Percentiles rank a stretch among this genome's conserved stretches.
These are phyloP conservation scores for Meandrina meandrites DNA, from an alignment of 92 coral and sea anemone species.

Conservation along the genomic window DNA sequence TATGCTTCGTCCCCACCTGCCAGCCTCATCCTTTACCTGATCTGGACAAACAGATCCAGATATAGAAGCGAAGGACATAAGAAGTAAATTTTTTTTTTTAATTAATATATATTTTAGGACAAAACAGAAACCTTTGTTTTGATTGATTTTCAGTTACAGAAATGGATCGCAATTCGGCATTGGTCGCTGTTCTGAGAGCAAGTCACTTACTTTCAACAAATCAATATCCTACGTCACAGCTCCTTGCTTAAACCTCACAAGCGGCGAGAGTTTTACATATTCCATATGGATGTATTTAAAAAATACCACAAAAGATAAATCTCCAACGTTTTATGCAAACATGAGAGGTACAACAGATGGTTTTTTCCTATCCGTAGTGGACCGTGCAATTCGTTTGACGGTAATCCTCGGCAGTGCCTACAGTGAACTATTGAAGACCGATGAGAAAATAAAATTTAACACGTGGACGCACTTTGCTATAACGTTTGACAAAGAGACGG, in stretches of 20 bases:
- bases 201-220: background rate
- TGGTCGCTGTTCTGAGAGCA: constrained; percentile 1
- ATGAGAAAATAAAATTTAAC: background rate
- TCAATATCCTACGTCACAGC: background rate
- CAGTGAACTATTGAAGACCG: background rate
- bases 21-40: too few relatives aligned
- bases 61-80: too few relatives aligned
- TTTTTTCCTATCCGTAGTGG: background rate
- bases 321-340: background rate
- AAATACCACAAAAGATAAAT: background rate
- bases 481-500: background rate
- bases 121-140: background rate
- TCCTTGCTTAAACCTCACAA: background rate
- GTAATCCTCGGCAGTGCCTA: background rate
- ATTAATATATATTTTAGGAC: background rate
- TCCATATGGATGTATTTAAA: background rate
- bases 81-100: too few relatives aligned
- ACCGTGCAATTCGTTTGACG: background rate
- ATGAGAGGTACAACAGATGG: background rate
- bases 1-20: too few relatives aligned
- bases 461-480: constrained; percentile 4
- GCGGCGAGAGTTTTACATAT: background rate
- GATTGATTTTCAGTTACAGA: background rate
- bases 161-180: background rate
- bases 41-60: too few relatives aligned